Evolutionary conservation across 1,140 invertebrate genomes (phyloP), one percentile per base, ranked within the genome.

Genomic region (Bradysia coprophila): DNA sequence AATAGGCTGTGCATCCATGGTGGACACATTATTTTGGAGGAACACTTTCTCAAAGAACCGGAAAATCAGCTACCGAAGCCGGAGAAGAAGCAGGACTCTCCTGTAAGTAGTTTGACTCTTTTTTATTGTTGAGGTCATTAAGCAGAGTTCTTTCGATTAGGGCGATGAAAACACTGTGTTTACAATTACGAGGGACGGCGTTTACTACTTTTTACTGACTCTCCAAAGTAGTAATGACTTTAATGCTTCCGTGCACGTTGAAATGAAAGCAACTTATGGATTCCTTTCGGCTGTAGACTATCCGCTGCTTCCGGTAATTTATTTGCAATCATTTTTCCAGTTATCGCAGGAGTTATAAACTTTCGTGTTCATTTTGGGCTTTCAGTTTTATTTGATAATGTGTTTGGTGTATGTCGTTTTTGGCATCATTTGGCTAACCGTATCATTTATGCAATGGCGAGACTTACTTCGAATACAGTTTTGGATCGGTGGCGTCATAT

Each of bases 381-480:
- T n/a, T n/a, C 56, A 84, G 76, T 94, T 95, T 63, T 95, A 90
- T 61, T 81, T 78, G n/a, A 67, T 76, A 10, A 90, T 94, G 87
- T 92, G 87, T 54, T 64, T 80, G 6, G 69, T 90, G 13, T 95
- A 95, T 63, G 74, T 88, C 1, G 57, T 81, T 34, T 73, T 82
- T 53, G 86, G 85, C n/a, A 50, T 86, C 4, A 69, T 72, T 24
- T 95, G 91, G 91, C 65, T 92, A 28, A 55, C 77, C 6, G 69
- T 89, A n/a, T 86, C 82, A 16, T 81, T 78, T 45, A 64, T 79
- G 46, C 82, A 88, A 57, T 95, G 89, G 88, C 66, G 82, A 44
- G 90, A 95, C 59, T 63, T 95, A 4, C 63, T 95, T n/a, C 66
- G 89, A 38, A 84, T 95, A 22, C 91, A 95, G 66, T 93, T 91